Evolutionary conservation across 2,113 vertebrate species (phyloP).

Genomic region (Nicator chloris): DNA sequence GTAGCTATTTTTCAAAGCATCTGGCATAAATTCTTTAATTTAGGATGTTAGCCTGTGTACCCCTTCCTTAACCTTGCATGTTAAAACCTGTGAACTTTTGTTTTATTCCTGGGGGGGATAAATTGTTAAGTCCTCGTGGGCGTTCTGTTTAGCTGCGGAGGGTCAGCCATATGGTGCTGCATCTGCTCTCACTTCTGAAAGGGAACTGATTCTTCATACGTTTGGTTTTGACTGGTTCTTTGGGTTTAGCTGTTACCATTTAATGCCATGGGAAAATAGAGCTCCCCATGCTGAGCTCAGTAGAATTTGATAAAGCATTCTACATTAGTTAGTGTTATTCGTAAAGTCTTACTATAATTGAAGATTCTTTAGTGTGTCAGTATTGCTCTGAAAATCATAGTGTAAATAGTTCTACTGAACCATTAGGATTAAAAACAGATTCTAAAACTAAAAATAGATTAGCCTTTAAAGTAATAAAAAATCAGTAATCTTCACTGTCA

Average conservation of each 20-base stretch:
- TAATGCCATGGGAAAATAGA: background rate
- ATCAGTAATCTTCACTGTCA: background rate
- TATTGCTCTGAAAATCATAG: background rate
- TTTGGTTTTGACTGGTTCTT: slow-evolving; percentile 10
- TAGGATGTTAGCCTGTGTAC: background rate
- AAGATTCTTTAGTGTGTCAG: background rate
- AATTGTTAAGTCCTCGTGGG: slow-evolving; percentile 42
- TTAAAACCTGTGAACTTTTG: slow-evolving; percentile 10
- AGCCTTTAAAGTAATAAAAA: background rate
- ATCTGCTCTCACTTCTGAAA: slow-evolving; percentile 45
- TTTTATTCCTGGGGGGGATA: slow-evolving; percentile 1
- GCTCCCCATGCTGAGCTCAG: background rate
- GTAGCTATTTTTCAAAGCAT: background rate
- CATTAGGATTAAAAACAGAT: background rate
- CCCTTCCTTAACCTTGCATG: background rate
- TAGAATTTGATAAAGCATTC: background rate
- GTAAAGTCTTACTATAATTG: background rate
- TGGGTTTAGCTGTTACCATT: background rate
- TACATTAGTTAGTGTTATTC: background rate
- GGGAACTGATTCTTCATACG: background rate
- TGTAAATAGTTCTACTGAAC: background rate
- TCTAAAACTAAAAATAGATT: slow-evolving; percentile 2
- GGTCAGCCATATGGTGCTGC: slow-evolving; percentile 64
- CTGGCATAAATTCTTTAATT: background rate
- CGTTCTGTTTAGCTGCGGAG: slow-evolving; percentile 8